phyloP scores from a whole-genome alignment of 2,113 vertebrate genomes.

The Oreocharis arfaki region DNA sequence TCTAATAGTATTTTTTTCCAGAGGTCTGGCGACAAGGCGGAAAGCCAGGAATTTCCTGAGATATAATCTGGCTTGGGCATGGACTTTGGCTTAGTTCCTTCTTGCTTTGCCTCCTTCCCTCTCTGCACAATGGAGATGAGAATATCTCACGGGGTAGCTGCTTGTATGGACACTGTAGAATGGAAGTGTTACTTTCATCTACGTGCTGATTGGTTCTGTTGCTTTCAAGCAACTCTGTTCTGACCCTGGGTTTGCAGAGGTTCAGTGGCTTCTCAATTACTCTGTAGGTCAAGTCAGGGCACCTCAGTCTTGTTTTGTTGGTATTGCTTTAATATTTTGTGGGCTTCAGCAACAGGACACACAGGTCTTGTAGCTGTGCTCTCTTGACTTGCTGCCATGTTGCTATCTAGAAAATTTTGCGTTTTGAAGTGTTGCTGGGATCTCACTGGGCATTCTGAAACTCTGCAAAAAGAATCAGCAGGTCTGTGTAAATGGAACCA shows the following conservation, averaged over 20 bases:
- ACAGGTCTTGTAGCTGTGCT: neutral
- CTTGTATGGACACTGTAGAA: neutral
- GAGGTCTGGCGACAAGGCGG: neutral
- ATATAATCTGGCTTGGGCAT: constrained; percentile 42
- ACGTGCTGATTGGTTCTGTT: neutral
- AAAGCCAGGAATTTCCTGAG: constrained; percentile 49
- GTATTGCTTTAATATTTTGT: neutral
- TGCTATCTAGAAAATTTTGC: neutral
- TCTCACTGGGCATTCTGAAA: neutral
- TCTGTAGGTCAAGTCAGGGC: neutral
- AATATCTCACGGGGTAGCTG: neutral
- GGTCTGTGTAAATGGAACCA: neutral
- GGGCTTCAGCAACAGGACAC: neutral
- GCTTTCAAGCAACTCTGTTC: neutral
- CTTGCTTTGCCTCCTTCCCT: neutral
- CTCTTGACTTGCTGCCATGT: neutral
- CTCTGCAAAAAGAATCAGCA: neutral
- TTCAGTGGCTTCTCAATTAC: neutral
- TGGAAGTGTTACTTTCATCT: neutral
- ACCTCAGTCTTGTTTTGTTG: neutral
- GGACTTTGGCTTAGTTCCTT: neutral
- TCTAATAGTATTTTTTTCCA: neutral
- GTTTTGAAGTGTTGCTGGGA: neutral
- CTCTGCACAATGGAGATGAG: neutral
- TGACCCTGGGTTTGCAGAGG: neutral